Evolutionary conservation across 2,113 vertebrate genomes (phyloP), one percentile per base, ranked within the genome.

Genomic region (Thomomys bottae): DNA sequence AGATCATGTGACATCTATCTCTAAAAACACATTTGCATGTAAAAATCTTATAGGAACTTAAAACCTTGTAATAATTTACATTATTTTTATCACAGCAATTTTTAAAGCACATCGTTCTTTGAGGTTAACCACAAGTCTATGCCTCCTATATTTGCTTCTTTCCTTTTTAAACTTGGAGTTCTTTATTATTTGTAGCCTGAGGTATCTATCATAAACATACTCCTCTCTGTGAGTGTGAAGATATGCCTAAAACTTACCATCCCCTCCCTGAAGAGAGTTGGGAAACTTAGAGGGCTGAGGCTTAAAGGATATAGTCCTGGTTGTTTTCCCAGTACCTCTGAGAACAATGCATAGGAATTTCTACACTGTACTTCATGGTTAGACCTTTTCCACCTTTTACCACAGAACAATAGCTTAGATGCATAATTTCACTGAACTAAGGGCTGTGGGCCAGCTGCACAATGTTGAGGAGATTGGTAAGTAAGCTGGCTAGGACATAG

Each of bases 321-420:
- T 36, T 84, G 21, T 57, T 84, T 77, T n/a, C n/a, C 42, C 5
- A 45, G 57, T 80, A 86, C 34, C n/a, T 40, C 32, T 23, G 73
- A 78, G 49, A 91, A 68, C 24, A 72, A 87, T 78, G 45, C 26
- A 82, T 34, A 89, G 42, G 21, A 49, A 75, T 85, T 89, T 68
- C 14, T 85, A 24, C 70, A 49, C 18, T 68, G 1, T 77, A n/a
- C 21, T 38, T 18, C 12, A 54, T 38, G 70, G n/a, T 30, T 75
- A 59, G 18, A 70, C 59, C 40, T 88, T 36, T 61, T 34, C 30
- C 14, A 70, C 21, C 14, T 4, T 89, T 67, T 79, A 34, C 20
- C 12, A 38, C 45, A 64, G 70, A 89, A 76, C 24, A 18, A 23
- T 87, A 36, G 2, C 32, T 23, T 28, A 76, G 61, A 71, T 36